Evolutionary conservation across 2,888 invertebrate genomes (phyloP).

Genomic region (Perithous albicinctus): DNA sequence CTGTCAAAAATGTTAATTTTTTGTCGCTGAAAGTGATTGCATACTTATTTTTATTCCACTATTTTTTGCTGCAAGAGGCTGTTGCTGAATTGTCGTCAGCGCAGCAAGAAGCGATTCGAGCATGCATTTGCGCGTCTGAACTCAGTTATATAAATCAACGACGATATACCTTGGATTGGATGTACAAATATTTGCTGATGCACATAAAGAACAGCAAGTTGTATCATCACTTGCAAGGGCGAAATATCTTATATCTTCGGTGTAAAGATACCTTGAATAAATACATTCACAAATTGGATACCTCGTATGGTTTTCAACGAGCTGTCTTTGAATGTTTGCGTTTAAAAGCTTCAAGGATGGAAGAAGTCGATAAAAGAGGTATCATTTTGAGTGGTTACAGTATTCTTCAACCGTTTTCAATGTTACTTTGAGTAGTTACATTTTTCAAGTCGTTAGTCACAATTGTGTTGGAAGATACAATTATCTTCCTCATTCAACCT

Average conservation of each 20-base stretch:
- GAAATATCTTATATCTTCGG: constrained; percentile 63
- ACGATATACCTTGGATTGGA: constrained; percentile 55
- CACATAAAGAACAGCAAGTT: constrained; percentile 64
- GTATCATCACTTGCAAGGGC: constrained; percentile 60
- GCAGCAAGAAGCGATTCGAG: constrained; percentile 42
- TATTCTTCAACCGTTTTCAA: constrained; percentile 4
- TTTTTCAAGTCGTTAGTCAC: neutral
- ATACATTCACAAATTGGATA: constrained; percentile 60
- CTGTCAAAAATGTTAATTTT: too few species aligned
- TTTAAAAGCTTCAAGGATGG: constrained; percentile 60
- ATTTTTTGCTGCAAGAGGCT: constrained; percentile 12
- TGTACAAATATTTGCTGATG: constrained; percentile 64
- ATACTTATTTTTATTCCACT: too few species aligned
- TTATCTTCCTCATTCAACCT: neutral
- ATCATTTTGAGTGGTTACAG: constrained; percentile 13
- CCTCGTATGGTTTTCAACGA: too few species aligned
- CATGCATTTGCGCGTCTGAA: constrained; percentile 47
- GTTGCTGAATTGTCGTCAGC: constrained; percentile 7
- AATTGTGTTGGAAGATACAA: neutral
- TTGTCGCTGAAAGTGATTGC: too few species aligned
- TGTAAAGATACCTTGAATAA: constrained; percentile 62
- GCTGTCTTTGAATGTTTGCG: constrained; percentile 58
- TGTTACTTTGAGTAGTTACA: neutral
- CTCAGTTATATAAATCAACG: constrained; percentile 8
- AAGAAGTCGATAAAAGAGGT: constrained; percentile 57